Base-by-base conservation (phyloP, 2,888 invertebrate genomes). In the Tiliacea aurago region DNA sequence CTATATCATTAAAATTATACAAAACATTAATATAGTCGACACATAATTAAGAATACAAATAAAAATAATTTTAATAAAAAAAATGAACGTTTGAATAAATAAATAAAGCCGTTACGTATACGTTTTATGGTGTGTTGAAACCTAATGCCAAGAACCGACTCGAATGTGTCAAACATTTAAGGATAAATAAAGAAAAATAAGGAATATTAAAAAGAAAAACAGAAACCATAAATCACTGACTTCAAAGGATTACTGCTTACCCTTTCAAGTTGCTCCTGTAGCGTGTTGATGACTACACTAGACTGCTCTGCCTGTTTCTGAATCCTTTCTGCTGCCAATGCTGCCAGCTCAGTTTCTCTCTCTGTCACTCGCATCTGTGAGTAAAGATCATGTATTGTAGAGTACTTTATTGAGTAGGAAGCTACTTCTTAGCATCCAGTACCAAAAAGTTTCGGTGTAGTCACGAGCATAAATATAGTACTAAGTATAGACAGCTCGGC, bases 251-350 rank as follows among this genome's bases (percentile, higher is more conserved):
- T 10, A 33, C 20, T 53, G 7, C 78, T 78, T 81, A 95, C 96
- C 81, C 89, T 93, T 72, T 96, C 97, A 62, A 97, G 90, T 88
- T 97, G 97, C 75, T 96, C 94, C 64, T 96, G 97, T 73, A 97
- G 92, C 6, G 96, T 92, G 71, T 90, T 93, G 58, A 96, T 96
- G 61, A 95, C 94, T 84, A 92, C 92, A 72, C 91, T 91, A 2
- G 96, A 94, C 77, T 93, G 93, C 15, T 95, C 94, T 0, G 92
- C 91, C 79, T 95, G 94, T 62, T 93, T 90, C 64, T 95, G 93
- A 64, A 95, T 94, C 28, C 93, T 90, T 43, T 94, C 94, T 11
- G 94, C 93, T 23, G 95, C 94, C 53, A 95, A 76, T 7, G 92
- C 91, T 5, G 95, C 94, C 20, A 96, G 81, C 76, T 95, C 95